Conservation (phyloP, 2,888 invertebrate genomes). For the Acleris cristana region DNA sequence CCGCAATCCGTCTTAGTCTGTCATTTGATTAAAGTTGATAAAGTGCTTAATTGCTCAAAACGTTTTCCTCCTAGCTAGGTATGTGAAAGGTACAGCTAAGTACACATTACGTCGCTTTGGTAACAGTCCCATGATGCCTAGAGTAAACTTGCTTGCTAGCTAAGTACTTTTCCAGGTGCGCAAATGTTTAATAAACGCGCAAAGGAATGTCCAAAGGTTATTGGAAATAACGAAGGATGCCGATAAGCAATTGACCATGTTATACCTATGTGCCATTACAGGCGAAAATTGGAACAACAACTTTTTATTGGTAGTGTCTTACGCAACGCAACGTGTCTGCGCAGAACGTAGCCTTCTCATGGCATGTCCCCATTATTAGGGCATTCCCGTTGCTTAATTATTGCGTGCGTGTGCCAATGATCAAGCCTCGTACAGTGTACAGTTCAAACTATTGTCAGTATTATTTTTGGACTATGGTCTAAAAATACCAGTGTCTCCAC, state of each 20-base stretch:
- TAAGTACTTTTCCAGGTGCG: not conserved
- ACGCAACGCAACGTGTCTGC: constrained; percentile 6
- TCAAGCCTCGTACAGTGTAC: constrained; percentile 59
- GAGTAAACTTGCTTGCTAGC: constrained; percentile 5
- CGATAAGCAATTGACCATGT: not conserved
- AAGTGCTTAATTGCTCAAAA: too few relatives aligned
- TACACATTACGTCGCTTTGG: not conserved
- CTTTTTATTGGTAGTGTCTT: not conserved
- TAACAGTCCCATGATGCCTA: constrained; percentile 9
- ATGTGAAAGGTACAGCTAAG: too few relatives aligned
- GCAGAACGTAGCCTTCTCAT: constrained; percentile 23
- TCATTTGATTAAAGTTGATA: too few relatives aligned
- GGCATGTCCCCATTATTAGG: constrained; percentile 33
- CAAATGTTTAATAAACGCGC: constrained; percentile 1
- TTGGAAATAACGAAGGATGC: not conserved
- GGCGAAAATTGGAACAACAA: not conserved
- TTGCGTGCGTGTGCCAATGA: constrained; percentile 40
- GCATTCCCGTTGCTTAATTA: constrained; percentile 40
- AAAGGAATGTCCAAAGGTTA: not conserved
- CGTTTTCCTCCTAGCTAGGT: too few relatives aligned
- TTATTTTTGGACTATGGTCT: constrained; percentile 71
- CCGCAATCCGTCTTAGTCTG: constrained; percentile 3
- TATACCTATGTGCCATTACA: not conserved
- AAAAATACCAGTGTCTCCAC: constrained; percentile 74
- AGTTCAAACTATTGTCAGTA: constrained; percentile 66